Base-by-base conservation (phyloP, 2,797 vertebrate genomes). In the Phyllotis vaccarum region DNA sequence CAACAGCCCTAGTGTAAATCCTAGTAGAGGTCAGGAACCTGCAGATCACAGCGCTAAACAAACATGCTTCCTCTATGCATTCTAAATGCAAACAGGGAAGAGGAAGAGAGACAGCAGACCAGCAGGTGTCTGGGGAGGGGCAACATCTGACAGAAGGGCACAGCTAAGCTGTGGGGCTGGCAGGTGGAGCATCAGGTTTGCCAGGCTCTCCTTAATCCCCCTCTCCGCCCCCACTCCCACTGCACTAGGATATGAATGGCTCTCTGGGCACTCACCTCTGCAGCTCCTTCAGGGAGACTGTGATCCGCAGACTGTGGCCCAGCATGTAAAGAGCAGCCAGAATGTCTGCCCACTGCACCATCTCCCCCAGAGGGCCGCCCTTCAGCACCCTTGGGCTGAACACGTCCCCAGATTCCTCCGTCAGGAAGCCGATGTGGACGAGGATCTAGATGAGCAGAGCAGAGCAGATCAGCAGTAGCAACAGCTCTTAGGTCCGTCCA, bases 261-360 rank as follows among this genome's bases (percentile, higher is more conserved):
- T 62, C 43, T 80, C 0, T 6, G 21, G 31, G 64, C 89, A 99
- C 99, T 99, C 98, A 99, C 99, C 99, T 99, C 97, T 99, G 99
- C 82, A 99, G 99, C 94, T 99, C 99, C 98, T 99, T 99, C 96
- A 99, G 97, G 80, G 98, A 99, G 68, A 98, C 97, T 0, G 99
- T 99, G 97, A 99, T 98, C 97, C 98, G 99, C 93, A 99, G 99
- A 98, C 99, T 99, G 96, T 99, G 99, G 96, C 99, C 99, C 97
- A 99, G 98, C 91, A 99, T 98, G 58, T 99, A 99, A 60, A 99
- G 99, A 9, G 99, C 98, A 0, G 99, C 99, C 96, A 99, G 98
- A 96, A 99, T 99, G 98, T 99, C 99, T 0, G 99, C 99, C 99
- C 99, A 99, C 97, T 99, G 99, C 95, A 99, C 99, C 99, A 99